phyloP scores from a whole-genome alignment of 2,113 vertebrate genomes.

The Apeltes quadracus region DNA sequence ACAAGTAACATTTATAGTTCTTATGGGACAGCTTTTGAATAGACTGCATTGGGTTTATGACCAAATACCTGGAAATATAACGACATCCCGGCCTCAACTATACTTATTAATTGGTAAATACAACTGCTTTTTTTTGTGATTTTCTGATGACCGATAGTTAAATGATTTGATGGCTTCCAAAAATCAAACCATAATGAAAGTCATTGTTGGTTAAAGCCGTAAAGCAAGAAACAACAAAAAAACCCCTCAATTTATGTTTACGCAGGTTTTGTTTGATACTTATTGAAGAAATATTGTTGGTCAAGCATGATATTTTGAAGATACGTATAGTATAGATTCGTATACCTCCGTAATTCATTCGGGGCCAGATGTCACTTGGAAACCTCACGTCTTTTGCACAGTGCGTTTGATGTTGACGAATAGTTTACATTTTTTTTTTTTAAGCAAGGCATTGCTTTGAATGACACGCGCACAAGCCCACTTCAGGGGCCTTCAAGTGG shows the following conservation, averaged over 20 bases:
- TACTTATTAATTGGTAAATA: not conserved
- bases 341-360: too few species aligned
- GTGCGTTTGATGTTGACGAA: conserved; percentile 17
- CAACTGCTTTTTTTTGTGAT: not conserved
- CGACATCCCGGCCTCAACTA: not conserved
- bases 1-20: not conserved
- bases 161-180: not conserved
- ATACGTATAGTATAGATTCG: too few species aligned
- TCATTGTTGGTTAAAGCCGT: not conserved
- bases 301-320: not conserved
- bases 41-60: not conserved
- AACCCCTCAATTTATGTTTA: not conserved
- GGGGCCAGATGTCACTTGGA: too few species aligned
- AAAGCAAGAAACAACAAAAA: not conserved
- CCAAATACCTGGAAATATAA: not conserved
- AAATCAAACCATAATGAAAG: not conserved
- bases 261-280: not conserved
- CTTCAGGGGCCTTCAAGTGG: not conserved
- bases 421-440: not conserved
- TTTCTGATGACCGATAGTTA: not conserved
- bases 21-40: not conserved
- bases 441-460: conserved; percentile 9
- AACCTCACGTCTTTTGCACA: too few species aligned
- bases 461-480: not conserved
- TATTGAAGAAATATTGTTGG: not conserved